A percentile compares a stretch with the other conserved stretches of the same genome.
Evolutionary conservation across 1,140 invertebrate species (phyloP).

Genomic region (Polyergus mexicanus): DNA sequence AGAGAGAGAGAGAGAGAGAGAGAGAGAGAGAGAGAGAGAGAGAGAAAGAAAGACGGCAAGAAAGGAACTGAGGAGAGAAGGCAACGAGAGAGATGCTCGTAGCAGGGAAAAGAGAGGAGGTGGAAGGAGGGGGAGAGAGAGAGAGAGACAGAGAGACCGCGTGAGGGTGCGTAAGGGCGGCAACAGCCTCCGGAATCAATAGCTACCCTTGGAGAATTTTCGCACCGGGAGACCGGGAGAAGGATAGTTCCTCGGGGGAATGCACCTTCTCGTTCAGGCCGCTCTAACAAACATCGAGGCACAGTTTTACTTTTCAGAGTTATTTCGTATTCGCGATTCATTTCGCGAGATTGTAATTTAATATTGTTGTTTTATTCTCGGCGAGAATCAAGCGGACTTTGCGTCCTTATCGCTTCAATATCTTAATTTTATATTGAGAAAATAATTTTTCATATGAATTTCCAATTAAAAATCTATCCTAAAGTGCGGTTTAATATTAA

Average conservation of each 20-base stretch:
- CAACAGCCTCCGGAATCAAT: conserved; percentile 80
- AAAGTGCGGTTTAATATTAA: neutral
- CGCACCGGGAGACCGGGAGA: conserved; percentile 72
- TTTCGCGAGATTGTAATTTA: neutral
- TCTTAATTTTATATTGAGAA: neutral
- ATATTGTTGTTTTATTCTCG: neutral
- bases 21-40: conserved; percentile 49
- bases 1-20: conserved; percentile 11
- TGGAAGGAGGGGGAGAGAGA: conserved; percentile 60
- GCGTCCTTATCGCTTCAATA: neutral
- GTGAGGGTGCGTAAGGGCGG: conserved; percentile 76
- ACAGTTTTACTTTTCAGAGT: neutral
- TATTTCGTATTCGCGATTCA: neutral
- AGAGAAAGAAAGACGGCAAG: conserved; percentile 19
- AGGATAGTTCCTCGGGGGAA: neutral
- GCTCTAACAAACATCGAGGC: neutral
- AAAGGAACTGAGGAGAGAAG: conserved; percentile 50
- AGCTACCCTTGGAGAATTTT: conserved; percentile 81
- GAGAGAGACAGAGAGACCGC: conserved; percentile 42
- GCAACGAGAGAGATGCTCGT: conserved; percentile 20
- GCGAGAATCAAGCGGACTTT: neutral
- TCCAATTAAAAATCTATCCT: neutral
- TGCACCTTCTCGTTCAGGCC: neutral
- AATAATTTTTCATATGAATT: too few relatives aligned
- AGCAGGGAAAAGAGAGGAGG: conserved; percentile 15